Conservation (phyloP, 2,797 vertebrate genomes). For the Peromyscus melanophrys region DNA sequence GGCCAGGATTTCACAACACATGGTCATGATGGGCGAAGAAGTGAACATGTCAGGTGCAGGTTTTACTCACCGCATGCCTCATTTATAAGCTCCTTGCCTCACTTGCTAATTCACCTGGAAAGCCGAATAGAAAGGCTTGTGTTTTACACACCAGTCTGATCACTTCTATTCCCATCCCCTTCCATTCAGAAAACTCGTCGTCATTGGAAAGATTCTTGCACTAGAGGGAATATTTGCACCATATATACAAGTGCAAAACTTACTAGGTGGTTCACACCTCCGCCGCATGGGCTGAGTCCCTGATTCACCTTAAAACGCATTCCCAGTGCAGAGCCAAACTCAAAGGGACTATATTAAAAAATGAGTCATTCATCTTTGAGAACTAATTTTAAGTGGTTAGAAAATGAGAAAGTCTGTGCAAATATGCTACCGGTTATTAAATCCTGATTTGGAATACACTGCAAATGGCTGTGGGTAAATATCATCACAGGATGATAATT, state of each 20-base stretch:
- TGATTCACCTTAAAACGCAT: not conserved
- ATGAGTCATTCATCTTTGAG: conserved; percentile 67
- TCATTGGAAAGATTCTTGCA: conserved; percentile 64
- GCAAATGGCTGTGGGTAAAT: conserved; percentile 77
- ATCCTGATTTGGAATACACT: conserved; percentile 56
- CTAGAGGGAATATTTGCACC: not conserved
- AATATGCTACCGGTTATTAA: conserved; percentile 81
- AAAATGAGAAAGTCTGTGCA: conserved; percentile 79
- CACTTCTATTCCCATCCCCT: conserved; percentile 61
- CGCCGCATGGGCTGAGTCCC: not conserved
- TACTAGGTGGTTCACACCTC: not conserved
- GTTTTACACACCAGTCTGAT: conserved; percentile 51
- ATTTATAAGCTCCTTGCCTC: conserved; percentile 76
- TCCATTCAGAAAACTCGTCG: conserved; percentile 72
- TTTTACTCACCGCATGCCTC: conserved; percentile 58
- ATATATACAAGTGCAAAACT: conserved; percentile 6
- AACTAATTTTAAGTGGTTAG: conserved; percentile 80
- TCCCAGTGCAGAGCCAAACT: not conserved
- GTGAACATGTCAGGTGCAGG: conserved; percentile 66
- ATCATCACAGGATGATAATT: conserved; percentile 73
- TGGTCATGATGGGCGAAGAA: conserved; percentile 45
- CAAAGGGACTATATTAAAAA: conserved; percentile 60
- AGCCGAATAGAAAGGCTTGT: conserved; percentile 64
- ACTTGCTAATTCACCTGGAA: conserved; percentile 71
- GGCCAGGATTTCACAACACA: not conserved